A percentile compares a stretch with the other conserved stretches of the same genome.
phyloP scores from a whole-genome alignment of 2,888 invertebrate species.

The Caenorhabditis afra region DNA sequence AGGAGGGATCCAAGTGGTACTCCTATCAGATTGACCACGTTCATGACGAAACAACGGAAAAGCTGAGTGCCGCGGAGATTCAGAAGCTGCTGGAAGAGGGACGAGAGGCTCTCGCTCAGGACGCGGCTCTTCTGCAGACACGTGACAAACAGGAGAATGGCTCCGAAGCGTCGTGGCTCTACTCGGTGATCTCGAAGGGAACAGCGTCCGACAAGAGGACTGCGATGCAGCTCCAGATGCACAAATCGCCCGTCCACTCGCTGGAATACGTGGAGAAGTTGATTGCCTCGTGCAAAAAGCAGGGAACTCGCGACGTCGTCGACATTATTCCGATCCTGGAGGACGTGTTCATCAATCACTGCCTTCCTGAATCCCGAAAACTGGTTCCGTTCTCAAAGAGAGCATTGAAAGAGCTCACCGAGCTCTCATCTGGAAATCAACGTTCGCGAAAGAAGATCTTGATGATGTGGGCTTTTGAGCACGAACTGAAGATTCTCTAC shows the following conservation, averaged over 20 bases:
- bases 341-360: constrained; percentile 87
- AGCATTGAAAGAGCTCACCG: constrained; percentile 80
- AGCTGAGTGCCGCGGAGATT: constrained; percentile 42
- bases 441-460: constrained; percentile 82
- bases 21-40: constrained; percentile 68
- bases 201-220: constrained; percentile 91
- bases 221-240: constrained; percentile 86
- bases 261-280: constrained; percentile 86
- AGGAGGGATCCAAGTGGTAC: constrained; percentile 73
- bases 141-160: constrained; percentile 58
- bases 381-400: constrained; percentile 83
- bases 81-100: constrained; percentile 65
- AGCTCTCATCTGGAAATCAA: constrained; percentile 84
- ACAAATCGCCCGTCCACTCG: constrained; percentile 84
- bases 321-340: constrained; percentile 86
- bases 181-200: constrained; percentile 88
- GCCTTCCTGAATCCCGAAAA: constrained; percentile 85
- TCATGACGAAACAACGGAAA: constrained; percentile 53
- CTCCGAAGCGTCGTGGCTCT: constrained; percentile 85
- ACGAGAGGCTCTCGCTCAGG: constrained; percentile 54
- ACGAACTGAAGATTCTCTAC: constrained; percentile 89
- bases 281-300: constrained; percentile 88
- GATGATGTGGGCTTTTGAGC: constrained; percentile 90
- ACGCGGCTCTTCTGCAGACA: constrained; percentile 65
- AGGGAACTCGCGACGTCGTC: constrained; percentile 85